Conservation (phyloP, 2,113 vertebrate genomes). For the Phrynosoma blainvillii region DNA sequence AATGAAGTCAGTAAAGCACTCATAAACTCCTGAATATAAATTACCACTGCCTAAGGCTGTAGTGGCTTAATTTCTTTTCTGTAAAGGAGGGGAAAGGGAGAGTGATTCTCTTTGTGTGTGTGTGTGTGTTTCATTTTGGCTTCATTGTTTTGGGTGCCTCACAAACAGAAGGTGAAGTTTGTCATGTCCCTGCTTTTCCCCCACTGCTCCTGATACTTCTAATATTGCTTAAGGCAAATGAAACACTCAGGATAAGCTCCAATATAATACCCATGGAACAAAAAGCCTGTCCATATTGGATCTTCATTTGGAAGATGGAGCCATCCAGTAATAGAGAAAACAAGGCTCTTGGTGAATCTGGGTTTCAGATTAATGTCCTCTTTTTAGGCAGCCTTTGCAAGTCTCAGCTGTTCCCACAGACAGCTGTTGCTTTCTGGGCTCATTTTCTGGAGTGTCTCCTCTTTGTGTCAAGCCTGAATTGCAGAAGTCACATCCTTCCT, state of each 20-base stretch:
- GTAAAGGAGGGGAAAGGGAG: slow-evolving; percentile 26
- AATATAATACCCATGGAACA: too few species aligned
- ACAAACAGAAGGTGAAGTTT: slow-evolving; percentile 20
- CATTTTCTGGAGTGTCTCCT: too few species aligned
- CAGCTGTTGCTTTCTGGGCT: too few species aligned
- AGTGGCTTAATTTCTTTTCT: slow-evolving; percentile 51
- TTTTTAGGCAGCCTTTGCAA: too few species aligned
- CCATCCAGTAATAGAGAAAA: too few species aligned
- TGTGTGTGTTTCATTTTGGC: slow-evolving; percentile 19
- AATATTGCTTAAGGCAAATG: not conserved
- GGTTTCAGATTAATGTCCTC: too few species aligned
- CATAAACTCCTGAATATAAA: slow-evolving; percentile 59
- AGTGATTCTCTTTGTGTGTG: not conserved
- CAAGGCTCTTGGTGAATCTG: too few species aligned
- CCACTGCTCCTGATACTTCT: not conserved
- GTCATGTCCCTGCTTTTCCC: slow-evolving; percentile 1
- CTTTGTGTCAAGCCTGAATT: too few species aligned
- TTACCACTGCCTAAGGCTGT: slow-evolving; percentile 45
- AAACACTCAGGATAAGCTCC: not conserved
- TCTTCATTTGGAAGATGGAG: too few species aligned
- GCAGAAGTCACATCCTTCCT: too few species aligned
- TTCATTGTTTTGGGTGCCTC: slow-evolving; percentile 2
- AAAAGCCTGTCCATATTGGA: too few species aligned
- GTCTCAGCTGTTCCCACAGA: too few species aligned
- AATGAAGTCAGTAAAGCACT: slow-evolving; percentile 63